Base-by-base conservation (phyloP, 2,888 invertebrate species). In the Watsonalla binaria region DNA sequence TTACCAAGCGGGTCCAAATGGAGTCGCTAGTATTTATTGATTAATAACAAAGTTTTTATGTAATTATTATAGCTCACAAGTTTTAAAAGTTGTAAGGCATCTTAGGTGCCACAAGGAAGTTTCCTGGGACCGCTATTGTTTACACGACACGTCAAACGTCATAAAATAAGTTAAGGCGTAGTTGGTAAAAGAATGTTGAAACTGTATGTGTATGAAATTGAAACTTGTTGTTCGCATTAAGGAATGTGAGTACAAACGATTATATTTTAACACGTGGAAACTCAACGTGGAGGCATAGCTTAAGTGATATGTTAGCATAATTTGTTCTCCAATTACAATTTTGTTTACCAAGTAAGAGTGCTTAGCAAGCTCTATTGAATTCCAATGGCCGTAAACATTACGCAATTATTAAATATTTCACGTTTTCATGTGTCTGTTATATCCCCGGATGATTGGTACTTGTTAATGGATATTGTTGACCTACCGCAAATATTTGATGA, bases 51-150 rank as follows among this genome's bases (percentile, higher is more conserved):
- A 1, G 24, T 24, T 4, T 24, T 24, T 24, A 24, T 24, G 24
- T 4, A 24, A 24, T 24, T 24, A 24, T 24, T 24, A 24, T 24
- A 24, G 24, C 4, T 24, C 24, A 24, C 24, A 24, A 24, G 24
- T 24, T 24, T n/a, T n/a, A n/a, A n/a, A n/a, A n/a, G n/a, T n/a
- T n/a, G n/a, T n/a, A n/a, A n/a, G n/a, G 24, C 24, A 24, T 4
- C 24, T 24, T 24, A 72, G 68, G 73, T 77, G 76, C 79, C 76
- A 72, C 82, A 82, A 82, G 82, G 80, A 62, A 79, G 73, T 63
- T 72, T 54, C 67, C 59, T 76, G 74, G 80, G 81, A 70, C 76
- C 76, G 65, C 66, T 77, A 76, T 72, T 81, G 59, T 70, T 70
- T 63, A 52, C 57, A 55, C 46, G 58, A 53, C 57, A 61, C 53